Evolutionary conservation across 2,113 vertebrate species (phyloP).

Genomic region (Leucosticte australis): DNA sequence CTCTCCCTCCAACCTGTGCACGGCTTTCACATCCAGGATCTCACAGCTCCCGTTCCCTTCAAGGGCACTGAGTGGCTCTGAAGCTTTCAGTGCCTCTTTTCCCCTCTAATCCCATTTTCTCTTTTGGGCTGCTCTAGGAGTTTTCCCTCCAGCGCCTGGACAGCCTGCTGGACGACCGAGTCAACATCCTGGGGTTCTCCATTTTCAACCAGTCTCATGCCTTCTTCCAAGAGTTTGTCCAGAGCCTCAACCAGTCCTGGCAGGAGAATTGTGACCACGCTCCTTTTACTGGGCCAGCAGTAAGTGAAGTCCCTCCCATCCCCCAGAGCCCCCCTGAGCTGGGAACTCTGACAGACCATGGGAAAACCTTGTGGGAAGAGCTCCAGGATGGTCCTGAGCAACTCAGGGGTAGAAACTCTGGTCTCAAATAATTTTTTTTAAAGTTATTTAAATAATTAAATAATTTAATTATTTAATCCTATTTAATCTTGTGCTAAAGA

Average conservation of each 20-base stretch:
- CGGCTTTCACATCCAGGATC: neutral
- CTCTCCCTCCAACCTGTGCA: fast-evolving
- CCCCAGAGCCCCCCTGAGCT: neutral
- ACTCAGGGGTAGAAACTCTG: neutral
- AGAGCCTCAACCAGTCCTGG: conserved; percentile 97
- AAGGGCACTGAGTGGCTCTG: neutral
- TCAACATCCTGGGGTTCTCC: conserved; percentile 95
- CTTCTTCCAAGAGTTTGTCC: conserved; percentile 93
- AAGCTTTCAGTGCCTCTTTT: neutral
- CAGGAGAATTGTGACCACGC: conserved; percentile 97
- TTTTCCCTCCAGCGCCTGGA: conserved; percentile 92
- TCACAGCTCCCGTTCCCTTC: neutral
- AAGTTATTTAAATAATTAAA: neutral
- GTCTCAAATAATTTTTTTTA: neutral
- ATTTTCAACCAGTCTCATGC: conserved; percentile 95
- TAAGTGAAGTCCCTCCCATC: conserved; percentile 63
- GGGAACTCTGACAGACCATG: fast-evolving
- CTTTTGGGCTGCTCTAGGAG: conserved; percentile 76
- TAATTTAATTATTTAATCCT: neutral
- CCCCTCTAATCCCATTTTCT: conserved; percentile 26
- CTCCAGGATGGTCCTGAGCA: neutral
- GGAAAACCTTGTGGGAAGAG: neutral
- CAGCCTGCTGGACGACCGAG: conserved; percentile 83
- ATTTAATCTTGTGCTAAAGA: neutral
- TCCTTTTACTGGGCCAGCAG: conserved; percentile 91